Percentiles rank a stretch among this genome's conserved stretches.
Evolutionary conservation across 2,888 invertebrate species (phyloP).

Genomic region (Agrochola lychnidis): DNA sequence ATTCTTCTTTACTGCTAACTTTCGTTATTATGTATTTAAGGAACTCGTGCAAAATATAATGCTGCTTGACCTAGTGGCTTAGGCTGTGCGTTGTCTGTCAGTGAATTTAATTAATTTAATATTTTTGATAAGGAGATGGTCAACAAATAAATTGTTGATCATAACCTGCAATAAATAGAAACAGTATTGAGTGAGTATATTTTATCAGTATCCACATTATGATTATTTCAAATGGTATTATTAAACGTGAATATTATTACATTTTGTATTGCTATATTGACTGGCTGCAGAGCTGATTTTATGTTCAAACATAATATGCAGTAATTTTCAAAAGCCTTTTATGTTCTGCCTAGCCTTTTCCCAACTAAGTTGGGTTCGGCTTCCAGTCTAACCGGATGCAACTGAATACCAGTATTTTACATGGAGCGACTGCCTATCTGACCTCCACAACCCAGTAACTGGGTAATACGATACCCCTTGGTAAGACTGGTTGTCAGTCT

Average conservation of each 20-base stretch:
- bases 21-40: background rate
- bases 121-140: too few species aligned
- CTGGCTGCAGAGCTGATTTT: background rate
- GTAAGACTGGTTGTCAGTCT: too few species aligned
- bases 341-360: too few species aligned
- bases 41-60: background rate
- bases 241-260: background rate
- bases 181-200: background rate
- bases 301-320: background rate
- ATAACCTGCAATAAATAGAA: background rate
- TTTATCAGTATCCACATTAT: slow-evolving; percentile 2
- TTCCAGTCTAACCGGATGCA: too few species aligned
- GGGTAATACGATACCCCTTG: too few species aligned
- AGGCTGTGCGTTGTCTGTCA: too few species aligned
- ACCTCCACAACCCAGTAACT: too few species aligned
- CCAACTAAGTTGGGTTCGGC: too few species aligned
- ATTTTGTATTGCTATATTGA: background rate
- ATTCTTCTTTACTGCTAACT: too few species aligned
- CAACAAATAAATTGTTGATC: background rate
- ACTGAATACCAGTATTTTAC: too few species aligned
- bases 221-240: background rate
- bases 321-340: background rate
- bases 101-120: background rate
- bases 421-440: too few species aligned
- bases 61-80: too few species aligned